phyloP scores from a whole-genome alignment of 2,113 vertebrate species.

The Rhombomys opimus region DNA sequence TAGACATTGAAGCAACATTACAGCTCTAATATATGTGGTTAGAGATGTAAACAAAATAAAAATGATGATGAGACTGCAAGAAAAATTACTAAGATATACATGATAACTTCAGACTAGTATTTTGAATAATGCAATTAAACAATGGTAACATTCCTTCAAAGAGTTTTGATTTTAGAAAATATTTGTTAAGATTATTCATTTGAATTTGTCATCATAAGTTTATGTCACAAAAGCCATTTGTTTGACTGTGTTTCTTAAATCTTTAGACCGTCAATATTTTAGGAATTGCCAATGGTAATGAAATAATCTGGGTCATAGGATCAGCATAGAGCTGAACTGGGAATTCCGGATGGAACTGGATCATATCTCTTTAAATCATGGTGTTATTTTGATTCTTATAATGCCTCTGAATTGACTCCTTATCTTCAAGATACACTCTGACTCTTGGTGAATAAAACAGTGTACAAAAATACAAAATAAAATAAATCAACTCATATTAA shows the following conservation, averaged over 20 bases:
- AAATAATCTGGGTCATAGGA: neutral
- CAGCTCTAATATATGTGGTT: constrained; percentile 85
- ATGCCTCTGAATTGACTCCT: constrained; percentile 72
- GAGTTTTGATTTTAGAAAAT: constrained; percentile 65
- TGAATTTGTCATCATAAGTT: constrained; percentile 23
- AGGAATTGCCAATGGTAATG: neutral
- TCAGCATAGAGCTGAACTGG: constrained; percentile 25
- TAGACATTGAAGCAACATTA: constrained; percentile 86
- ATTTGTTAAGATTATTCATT: constrained; percentile 48
- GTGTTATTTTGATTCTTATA: constrained; percentile 22
- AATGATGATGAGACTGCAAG: constrained; percentile 82
- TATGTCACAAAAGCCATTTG: constrained; percentile 13
- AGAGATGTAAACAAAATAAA: constrained; percentile 84
- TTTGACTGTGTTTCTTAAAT: constrained; percentile 17
- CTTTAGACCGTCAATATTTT: neutral
- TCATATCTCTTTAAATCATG: constrained; percentile 8
- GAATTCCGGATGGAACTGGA: neutral
- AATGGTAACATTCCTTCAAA: constrained; percentile 47
- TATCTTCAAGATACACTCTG: neutral
- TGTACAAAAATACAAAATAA: constrained; percentile 25
- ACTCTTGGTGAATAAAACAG: constrained; percentile 14
- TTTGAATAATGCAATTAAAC: constrained; percentile 41
- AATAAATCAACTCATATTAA: constrained; percentile 4
- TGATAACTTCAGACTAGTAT: constrained; percentile 19
- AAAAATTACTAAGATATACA: constrained; percentile 37